These are phyloP conservation scores for Saimiri boliviensis DNA, from an alignment of 2,113 vertebrate species.

Conservation along the genomic window DNA sequence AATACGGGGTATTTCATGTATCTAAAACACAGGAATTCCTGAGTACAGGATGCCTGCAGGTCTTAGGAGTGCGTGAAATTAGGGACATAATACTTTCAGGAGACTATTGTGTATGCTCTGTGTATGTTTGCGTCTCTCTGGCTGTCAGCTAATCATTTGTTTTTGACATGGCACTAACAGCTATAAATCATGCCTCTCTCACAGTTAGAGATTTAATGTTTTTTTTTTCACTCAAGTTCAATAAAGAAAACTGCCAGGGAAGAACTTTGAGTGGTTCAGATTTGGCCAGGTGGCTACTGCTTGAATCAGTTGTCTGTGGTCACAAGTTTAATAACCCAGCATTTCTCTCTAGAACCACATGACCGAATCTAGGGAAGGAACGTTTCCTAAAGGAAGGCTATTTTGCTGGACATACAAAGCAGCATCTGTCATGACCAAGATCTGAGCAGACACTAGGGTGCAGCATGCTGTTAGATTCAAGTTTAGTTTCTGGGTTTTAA, in stretches of 20 bases:
- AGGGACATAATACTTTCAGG: not conserved
- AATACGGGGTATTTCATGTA: not conserved
- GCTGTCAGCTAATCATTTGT: not conserved
- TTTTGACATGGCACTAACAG: not conserved
- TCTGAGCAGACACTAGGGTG: not conserved
- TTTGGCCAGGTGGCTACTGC: not conserved
- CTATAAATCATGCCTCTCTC: not conserved
- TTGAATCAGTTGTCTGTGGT: not conserved
- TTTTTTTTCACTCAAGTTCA: not conserved
- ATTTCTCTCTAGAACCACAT: not conserved
- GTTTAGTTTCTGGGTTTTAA: not conserved
- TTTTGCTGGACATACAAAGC: not conserved
- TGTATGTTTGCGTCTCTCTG: not conserved
- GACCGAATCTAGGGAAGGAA: not conserved
- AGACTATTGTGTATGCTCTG: not conserved
- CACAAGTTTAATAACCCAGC: not conserved
- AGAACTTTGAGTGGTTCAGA: not conserved
- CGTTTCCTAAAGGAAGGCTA: not conserved
- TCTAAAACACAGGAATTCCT: not conserved
- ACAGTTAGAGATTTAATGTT: not conserved
- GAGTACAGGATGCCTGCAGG: not conserved
- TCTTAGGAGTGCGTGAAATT: not conserved
- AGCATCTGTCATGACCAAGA: not conserved
- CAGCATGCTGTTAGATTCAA: not conserved
- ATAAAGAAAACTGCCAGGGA: not conserved